A percentile compares a stretch with the other conserved stretches of the same genome.
These are phyloP conservation scores for Eclectus roratus DNA, from an alignment of 2,113 vertebrate genomes.

Conservation along the genomic window DNA sequence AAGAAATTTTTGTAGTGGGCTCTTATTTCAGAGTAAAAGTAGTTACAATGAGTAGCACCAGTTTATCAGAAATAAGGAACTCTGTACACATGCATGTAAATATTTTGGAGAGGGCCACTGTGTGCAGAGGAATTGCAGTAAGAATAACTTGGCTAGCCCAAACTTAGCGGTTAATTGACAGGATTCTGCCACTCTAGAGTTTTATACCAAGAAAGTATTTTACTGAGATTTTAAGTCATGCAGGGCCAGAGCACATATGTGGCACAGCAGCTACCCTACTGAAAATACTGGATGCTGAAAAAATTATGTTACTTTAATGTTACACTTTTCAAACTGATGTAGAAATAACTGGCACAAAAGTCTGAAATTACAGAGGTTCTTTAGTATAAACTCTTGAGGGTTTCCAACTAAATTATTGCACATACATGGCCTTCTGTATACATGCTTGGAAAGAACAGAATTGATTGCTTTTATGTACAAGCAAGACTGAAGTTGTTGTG, in stretches of 20 bases:
- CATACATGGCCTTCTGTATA: background rate
- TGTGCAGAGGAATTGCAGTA: background rate
- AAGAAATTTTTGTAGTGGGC: background rate
- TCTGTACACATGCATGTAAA: background rate
- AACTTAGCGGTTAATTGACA: background rate
- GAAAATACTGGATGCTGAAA: background rate
- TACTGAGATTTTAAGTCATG: background rate
- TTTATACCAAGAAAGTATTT: background rate
- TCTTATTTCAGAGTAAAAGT: background rate
- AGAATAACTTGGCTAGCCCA: background rate
- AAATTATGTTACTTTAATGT: background rate
- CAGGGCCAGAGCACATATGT: background rate
- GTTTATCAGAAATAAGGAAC: background rate
- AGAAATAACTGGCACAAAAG: background rate
- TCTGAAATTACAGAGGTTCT: background rate
- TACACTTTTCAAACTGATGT: fast-evolving
- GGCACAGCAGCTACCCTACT: background rate
- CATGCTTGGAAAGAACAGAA: background rate
- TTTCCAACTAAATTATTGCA: background rate
- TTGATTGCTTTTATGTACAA: background rate
- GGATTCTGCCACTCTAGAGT: background rate
- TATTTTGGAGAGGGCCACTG: background rate
- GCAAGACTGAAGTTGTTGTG: background rate
- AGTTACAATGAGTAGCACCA: background rate
- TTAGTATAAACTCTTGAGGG: background rate